Percentiles rank a stretch among this genome's conserved stretches.
These are phyloP conservation scores for Cisticola juncidis DNA, from an alignment of 2,113 vertebrate species.

Conservation along the genomic window DNA sequence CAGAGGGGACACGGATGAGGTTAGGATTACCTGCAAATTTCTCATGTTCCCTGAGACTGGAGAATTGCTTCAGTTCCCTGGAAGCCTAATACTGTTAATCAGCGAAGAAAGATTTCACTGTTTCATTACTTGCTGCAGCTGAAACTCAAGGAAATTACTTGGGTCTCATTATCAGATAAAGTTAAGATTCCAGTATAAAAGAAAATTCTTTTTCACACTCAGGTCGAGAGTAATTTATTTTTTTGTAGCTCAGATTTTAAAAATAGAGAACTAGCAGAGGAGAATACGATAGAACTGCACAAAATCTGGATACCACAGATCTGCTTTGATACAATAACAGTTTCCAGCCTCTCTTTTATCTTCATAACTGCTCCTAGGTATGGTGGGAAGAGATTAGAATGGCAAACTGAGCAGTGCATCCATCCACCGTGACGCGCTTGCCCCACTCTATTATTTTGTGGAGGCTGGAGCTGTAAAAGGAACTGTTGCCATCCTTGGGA, in stretches of 20 bases:
- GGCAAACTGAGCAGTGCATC: background rate
- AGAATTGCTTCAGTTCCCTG: conserved; percentile 2
- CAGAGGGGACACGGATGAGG: background rate
- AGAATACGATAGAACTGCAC: background rate
- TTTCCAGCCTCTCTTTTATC: conserved; percentile 36
- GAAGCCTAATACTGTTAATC: conserved; percentile 47
- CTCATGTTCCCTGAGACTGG: background rate
- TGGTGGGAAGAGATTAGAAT: conserved; percentile 37
- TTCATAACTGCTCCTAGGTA: background rate
- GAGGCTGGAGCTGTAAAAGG: background rate
- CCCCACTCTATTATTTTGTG: background rate
- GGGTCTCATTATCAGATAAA: conserved; percentile 60
- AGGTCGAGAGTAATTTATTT: conserved; percentile 48
- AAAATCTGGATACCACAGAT: conserved; percentile 1
- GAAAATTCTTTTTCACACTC: conserved; percentile 41
- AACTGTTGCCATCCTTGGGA: background rate
- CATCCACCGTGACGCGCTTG: accelerated
- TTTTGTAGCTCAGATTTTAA: conserved; percentile 24
- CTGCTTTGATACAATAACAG: conserved; percentile 28
- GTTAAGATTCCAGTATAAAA: conserved; percentile 45
- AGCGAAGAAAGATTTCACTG: conserved; percentile 35
- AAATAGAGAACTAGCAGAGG: background rate
- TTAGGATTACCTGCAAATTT: conserved; percentile 28
- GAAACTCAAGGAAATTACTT: conserved; percentile 61
- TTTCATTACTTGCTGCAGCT: conserved; percentile 39